Base-by-base conservation (phyloP, 2,797 vertebrate genomes). In the Apodemus agrarius region DNA sequence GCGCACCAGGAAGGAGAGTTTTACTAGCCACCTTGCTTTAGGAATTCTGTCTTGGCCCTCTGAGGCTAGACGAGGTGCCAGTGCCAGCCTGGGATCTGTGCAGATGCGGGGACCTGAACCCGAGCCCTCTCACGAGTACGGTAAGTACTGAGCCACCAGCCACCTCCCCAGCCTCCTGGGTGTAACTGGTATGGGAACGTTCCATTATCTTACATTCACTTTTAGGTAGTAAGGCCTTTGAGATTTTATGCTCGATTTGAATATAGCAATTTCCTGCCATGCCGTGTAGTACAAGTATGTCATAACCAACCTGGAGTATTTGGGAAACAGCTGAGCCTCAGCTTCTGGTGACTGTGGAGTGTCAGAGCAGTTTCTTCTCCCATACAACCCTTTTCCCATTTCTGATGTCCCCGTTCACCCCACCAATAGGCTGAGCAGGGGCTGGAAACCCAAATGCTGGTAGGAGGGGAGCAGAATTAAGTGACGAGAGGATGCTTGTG, bases 141-240 rank as follows among this genome's bases (percentile, higher is more conserved):
- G 6, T 12, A 12, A 84, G 0, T 22, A 6, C 31, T 69, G 49
- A 67, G 63, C 19, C 12, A 67, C 43, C 43, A 21, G 43, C 5
- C 43, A n/a, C n/a, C 63, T 52, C 83, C 19, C 43, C 19, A 49
- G 31, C 26, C 31, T n/a, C 34, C 21, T 37, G 63, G 7, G 26
- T 13, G 2, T 26, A 37, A 37, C 65, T 22, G 22, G 22, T n/a
- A 24, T 69, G 34, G 65, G 65, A 37, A 37, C 37, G 21, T 54
- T 26, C 46, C 24, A 17, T 87, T 86, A 17, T 54, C 65, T 78
- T 72, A 40, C 69, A 22, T 52, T 94, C 63, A 72, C 54, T 89
- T 89, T 84, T 74, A 91, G 89, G 75, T 61, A 17, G 29, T 61
- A 91, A 83, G 21, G 37, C 65, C 37, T 80, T 57, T 37, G 84